Evolutionary conservation across 2,888 invertebrate species (phyloP), one percentile per base, ranked within the genome.

Genomic region (Metalampra italica): DNA sequence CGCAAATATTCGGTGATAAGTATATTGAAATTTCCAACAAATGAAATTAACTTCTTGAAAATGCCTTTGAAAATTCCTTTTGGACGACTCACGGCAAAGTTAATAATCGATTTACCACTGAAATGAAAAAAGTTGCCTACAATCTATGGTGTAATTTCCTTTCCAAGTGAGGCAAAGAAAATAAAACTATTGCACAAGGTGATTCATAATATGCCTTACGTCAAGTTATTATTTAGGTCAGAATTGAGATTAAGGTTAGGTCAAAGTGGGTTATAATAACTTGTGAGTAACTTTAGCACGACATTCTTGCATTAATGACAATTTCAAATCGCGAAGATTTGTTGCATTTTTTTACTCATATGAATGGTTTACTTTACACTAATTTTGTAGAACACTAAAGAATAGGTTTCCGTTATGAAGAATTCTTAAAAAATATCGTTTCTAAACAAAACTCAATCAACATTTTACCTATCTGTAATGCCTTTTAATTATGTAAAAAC

Each of bases 231-330:
- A 69, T 70, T 67, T 57, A 66, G 73, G 73, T 73, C 68, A 66
- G 55, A 53, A 56, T 55, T 55, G 46, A 62, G 62, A 70, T 70
- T 71, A 68, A 59, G 68, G 62, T 60, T 57, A 58, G 56, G 54
- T 60, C 58, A 51, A 62, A 67, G 60, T 68, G 65, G 52, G 50
- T 59, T 57, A 57, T 62, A 64, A 68, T 64, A 60, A 63, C 57
- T 55, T 60, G 57, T 44, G 9, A 5, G 11, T 44, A n/a, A 60
- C 68, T 78, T 73, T 74, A 78, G 76, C 87, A 85, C 86, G 87
- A 68, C 71, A 87, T 81, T 74, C 74, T 71, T 77, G 82, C 84
- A 86, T 86, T 87, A 86, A 85, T 78, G 71, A 62, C 66, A 47
- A 45, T 43, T 51, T 44, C 15, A 32, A 45, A 36, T 39, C 13